Base-by-base conservation (phyloP, 2,888 invertebrate genomes). In the Andrena fulva region DNA sequence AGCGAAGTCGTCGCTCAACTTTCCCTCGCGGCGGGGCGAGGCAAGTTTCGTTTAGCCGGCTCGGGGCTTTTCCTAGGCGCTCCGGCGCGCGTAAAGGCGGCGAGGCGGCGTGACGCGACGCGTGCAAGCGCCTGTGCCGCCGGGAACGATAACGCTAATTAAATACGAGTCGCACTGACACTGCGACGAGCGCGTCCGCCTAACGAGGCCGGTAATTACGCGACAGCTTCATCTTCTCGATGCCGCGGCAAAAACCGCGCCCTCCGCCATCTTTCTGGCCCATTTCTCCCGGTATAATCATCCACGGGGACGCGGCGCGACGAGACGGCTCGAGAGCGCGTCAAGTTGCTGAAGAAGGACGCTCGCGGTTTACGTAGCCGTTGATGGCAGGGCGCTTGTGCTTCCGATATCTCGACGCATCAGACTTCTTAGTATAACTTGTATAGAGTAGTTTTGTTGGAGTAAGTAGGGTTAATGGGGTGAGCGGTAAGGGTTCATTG, bases 151-250 rank as follows among this genome's bases (percentile, higher is more conserved):
- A 93, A 92, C 90, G 90, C 92, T 93, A 93, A 93, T 93, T 93
- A 93, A 93, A 93, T 93, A 91, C 91, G 91, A 92, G 92, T 89
- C 87, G 84, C 89, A 89, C 89, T 90, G 90, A 91, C 92, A 91
- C 90, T 89, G 79, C 83, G 86, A 80, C 79, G 84, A 79, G 86
- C 89, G 89, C 89, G 89, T 89, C 87, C 90, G 91, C 89, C 91
- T 93, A 93, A 93, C 93, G 93, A 93, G 92, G 91, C 92, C 91
- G 91, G 92, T 93, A 93, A 93, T 93, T 93, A 93, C 92, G 90
- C 91, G 91, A 93, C 91, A 91, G 92, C 92, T 93, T 93, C 93
- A 93, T 93, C 92, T 93, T 93, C 91, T 86, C 90, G 90, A 91
- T 89, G 91, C 90, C 90, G 89, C 88, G 72, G 90, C 91, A 93